Conservation (phyloP, 2,113 vertebrate species). For the Marcusenius ussheri region DNA sequence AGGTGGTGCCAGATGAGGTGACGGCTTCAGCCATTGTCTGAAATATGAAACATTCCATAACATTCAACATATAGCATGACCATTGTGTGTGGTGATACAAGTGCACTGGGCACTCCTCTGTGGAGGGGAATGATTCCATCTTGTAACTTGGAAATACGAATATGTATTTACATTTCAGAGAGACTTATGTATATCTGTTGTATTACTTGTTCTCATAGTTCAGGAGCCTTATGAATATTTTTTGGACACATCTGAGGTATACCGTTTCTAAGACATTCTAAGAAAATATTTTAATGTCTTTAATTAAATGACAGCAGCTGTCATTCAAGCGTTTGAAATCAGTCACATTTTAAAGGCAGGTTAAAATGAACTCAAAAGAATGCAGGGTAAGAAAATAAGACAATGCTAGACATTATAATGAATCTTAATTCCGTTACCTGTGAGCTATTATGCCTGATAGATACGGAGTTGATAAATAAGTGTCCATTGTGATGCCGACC, state of each 20-base stretch:
- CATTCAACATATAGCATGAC: not conserved
- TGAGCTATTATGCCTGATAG: slow-evolving; percentile 55
- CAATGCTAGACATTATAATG: not conserved
- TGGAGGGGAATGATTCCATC: not conserved
- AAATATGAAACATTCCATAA: not conserved
- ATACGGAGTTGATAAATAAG: slow-evolving; percentile 45
- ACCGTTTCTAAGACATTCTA: not conserved
- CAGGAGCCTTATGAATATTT: not conserved
- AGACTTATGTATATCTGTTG: not conserved
- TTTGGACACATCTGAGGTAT: not conserved
- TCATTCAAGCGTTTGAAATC: not conserved
- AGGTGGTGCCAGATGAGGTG: slow-evolving; percentile 1
- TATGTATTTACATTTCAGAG: not conserved
- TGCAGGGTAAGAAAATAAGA: not conserved
- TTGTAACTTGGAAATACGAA: not conserved
- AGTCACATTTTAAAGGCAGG: not conserved
- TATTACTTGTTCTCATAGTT: not conserved
- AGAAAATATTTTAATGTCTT: not conserved
- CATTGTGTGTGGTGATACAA: not conserved
- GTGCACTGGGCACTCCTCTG: not conserved
- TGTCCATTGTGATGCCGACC: slow-evolving; percentile 38
- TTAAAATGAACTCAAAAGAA: not conserved
- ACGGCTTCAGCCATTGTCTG: slow-evolving; percentile 29
- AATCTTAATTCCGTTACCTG: slow-evolving; percentile 42
- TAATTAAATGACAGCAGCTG: not conserved